Conservation (phyloP, 2,113 vertebrate genomes). For the Dryoscopus gambensis region DNA sequence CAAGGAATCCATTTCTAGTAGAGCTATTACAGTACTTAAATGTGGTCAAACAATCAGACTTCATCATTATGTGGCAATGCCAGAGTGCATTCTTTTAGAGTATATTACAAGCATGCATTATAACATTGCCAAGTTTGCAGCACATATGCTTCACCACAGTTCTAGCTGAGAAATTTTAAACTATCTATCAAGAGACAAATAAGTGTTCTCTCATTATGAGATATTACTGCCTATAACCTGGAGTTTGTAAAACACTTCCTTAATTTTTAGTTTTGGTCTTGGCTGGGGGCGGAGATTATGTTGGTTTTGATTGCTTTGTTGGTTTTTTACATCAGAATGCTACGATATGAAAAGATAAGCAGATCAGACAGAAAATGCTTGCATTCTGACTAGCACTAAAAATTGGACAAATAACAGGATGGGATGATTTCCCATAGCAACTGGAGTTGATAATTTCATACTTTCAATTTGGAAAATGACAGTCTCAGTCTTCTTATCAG, state of each 20-base stretch:
- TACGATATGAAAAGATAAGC: not conserved
- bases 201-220: not conserved
- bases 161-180: not conserved
- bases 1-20: not conserved
- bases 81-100: not conserved
- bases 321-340: not conserved
- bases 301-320: not conserved
- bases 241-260: not conserved
- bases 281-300: rapidly evolving
- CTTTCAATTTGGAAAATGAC: not conserved
- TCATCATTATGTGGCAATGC: not conserved
- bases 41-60: not conserved
- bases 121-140: not conserved
- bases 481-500: not conserved
- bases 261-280: not conserved
- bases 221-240: not conserved
- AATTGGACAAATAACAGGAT: not conserved
- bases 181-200: not conserved
- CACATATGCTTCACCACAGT: not conserved
- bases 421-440: not conserved
- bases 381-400: not conserved
- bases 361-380: not conserved
- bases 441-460: not conserved
- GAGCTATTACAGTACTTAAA: not conserved
- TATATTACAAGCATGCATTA: not conserved